Base-by-base conservation (phyloP, 2,888 invertebrate genomes). In the Tetramorium bicarinatum region DNA sequence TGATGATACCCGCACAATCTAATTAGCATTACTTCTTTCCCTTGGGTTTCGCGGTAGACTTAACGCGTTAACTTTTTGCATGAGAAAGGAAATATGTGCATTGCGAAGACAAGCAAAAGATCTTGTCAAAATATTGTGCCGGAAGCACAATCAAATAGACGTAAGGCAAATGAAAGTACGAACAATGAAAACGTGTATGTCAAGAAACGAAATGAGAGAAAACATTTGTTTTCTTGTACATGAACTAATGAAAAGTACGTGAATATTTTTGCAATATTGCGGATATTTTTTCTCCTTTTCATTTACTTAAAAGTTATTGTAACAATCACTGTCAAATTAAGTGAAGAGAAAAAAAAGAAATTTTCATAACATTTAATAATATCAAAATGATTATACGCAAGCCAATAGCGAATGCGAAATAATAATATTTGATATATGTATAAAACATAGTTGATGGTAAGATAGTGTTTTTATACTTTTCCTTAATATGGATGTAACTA, bases 1-100 rank as follows among this genome's bases (percentile, higher is more conserved):
- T 88, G 85, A 87, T 87, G 87, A 85, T 87, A 88, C 83, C 82
- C 88, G 81, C 54, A 38, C 80, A 88, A 85, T 84, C 82, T 83
- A 87, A 87, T 88, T 87, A 87, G 74, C 66, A 71, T 66, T 75
- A 62, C 59, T 83, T 67, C 61, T 67, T 61, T 56, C 61, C 66
- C 67, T 69, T 13, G 52, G 38, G 29, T 61, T 80, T 77, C 59
- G 72, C 38, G 59, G 71, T 38, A 38, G 49, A 80, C 72, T 80
- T 80, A 61, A 80, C 72, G 59, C 47, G 47, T 49, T 80, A 72
- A 72, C 71, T 80, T 80, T 67, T 44, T 44, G 25, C 59, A 41
- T 59, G 18, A 47, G 47, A 67, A 77, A 77, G 21, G 41, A 52
- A 67, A 66, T 41, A 47, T 54, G 44, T 25, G 56, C 38, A 18